Evolutionary conservation across 1,140 invertebrate genomes (phyloP).

Genomic region (Diorhabda elongata): DNA sequence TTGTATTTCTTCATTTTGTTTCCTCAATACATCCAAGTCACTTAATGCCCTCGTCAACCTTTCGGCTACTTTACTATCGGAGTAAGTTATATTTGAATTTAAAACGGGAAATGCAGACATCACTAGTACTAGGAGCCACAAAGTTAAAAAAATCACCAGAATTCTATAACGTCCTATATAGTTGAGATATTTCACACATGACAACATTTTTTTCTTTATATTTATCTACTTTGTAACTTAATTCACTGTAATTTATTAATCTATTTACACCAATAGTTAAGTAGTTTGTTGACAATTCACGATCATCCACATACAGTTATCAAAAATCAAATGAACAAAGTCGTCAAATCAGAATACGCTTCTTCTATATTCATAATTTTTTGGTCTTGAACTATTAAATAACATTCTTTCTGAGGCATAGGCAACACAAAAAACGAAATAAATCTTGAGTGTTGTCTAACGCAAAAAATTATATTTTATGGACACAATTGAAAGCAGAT

Average conservation of each 20-base stretch:
- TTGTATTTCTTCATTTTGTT: slow-evolving; percentile 44
- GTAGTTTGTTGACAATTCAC: neutral
- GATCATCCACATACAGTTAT: neutral
- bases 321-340: too few species aligned
- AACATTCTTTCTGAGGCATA: too few species aligned
- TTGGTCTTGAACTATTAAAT: too few species aligned
- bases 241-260: neutral
- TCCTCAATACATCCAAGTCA: slow-evolving; percentile 42
- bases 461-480: too few species aligned
- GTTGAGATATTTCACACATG: slow-evolving; percentile 32
- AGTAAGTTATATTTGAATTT: slow-evolving; percentile 32
- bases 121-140: slow-evolving; percentile 43
- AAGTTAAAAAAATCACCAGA: slow-evolving; percentile 39
- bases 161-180: slow-evolving; percentile 43
- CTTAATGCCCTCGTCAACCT: slow-evolving; percentile 38
- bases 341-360: too few species aligned
- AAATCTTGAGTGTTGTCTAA: too few species aligned
- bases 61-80: slow-evolving; percentile 38
- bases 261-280: neutral
- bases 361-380: too few species aligned
- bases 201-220: slow-evolving; percentile 10
- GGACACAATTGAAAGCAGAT: too few species aligned
- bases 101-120: slow-evolving; percentile 43
- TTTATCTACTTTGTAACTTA: neutral
- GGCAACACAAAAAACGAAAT: too few species aligned